Evolutionary conservation across 2,797 vertebrate species (phyloP).

Genomic region (Dryobates pubescens): DNA sequence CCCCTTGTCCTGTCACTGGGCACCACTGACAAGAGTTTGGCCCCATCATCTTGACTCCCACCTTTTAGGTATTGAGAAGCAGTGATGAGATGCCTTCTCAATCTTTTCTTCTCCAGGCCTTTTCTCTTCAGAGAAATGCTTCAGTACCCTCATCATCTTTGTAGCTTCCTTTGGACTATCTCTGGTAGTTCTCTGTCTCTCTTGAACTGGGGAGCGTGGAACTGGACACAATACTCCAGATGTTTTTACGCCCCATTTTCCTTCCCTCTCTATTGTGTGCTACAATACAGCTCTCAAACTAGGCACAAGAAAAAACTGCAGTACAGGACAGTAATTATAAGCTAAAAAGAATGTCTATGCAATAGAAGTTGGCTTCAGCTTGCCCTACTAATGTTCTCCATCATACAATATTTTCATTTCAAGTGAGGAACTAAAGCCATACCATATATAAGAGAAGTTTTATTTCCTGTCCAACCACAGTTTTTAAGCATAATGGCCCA

Average conservation of each 20-base stretch:
- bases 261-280: neutral
- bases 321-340: neutral
- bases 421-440: neutral
- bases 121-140: too few relatives aligned
- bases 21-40: too few relatives aligned
- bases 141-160: too few relatives aligned
- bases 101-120: too few relatives aligned
- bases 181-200: too few relatives aligned
- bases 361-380: neutral
- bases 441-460: neutral
- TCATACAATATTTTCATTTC: slow-evolving; percentile 18
- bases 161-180: too few relatives aligned
- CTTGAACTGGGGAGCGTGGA: too few relatives aligned
- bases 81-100: too few relatives aligned
- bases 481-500: slow-evolving; percentile 7
- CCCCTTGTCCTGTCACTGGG: too few relatives aligned
- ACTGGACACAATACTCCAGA: too few relatives aligned
- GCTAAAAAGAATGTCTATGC: slow-evolving; percentile 8
- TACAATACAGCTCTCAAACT: neutral
- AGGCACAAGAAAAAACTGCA: neutral
- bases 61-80: too few relatives aligned
- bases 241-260: neutral
- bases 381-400: neutral
- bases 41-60: too few relatives aligned
- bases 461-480: slow-evolving; percentile 10